A percentile compares a stretch with the other conserved stretches of the same genome.
phyloP scores from a whole-genome alignment of 2,113 vertebrate genomes.

The Bagarius yarrelli region DNA sequence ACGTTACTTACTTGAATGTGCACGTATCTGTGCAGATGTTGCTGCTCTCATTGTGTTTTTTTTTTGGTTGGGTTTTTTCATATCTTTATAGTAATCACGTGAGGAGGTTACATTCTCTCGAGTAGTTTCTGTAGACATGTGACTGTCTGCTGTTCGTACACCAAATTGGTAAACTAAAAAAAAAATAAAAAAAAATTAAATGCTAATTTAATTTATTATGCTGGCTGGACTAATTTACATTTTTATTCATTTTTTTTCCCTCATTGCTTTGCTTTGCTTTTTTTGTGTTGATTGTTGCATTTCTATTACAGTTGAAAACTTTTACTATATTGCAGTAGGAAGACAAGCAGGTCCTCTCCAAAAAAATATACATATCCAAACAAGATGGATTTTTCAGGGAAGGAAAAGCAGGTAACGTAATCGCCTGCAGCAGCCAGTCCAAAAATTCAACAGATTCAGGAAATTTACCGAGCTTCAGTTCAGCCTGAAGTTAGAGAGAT shows the following conservation, averaged over 20 bases:
- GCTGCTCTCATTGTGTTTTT: slow-evolving; percentile 66
- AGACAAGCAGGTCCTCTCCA: not conserved
- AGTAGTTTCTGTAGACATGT: slow-evolving; percentile 64
- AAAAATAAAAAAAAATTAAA: slow-evolving; percentile 19
- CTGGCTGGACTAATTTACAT: slow-evolving; percentile 53
- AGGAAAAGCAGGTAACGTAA: not conserved
- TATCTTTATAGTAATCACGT: slow-evolving; percentile 59
- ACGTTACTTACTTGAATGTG: slow-evolving; percentile 78
- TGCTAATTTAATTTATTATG: slow-evolving; percentile 49
- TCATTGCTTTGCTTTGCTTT: slow-evolving; percentile 25
- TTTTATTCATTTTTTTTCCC: slow-evolving; percentile 29
- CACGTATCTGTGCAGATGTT: slow-evolving; percentile 75
- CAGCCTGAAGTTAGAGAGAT: slow-evolving; percentile 42
- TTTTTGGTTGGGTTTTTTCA: slow-evolving; percentile 64
- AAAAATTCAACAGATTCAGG: slow-evolving; percentile 5
- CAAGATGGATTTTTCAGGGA: slow-evolving; percentile 29
- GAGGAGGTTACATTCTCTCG: slow-evolving; percentile 65
- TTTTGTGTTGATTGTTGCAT: slow-evolving; percentile 1
- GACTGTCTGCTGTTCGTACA: slow-evolving; percentile 67
- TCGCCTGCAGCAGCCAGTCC: not conserved
- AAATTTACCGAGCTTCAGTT: slow-evolving; percentile 17
- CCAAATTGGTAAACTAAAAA: slow-evolving; percentile 61
- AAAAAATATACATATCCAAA: not conserved
- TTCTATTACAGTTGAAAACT: slow-evolving; percentile 14
- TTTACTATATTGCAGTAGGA: not conserved